Conservation (phyloP, 1,140 invertebrate species). For the Plodia interpunctella region DNA sequence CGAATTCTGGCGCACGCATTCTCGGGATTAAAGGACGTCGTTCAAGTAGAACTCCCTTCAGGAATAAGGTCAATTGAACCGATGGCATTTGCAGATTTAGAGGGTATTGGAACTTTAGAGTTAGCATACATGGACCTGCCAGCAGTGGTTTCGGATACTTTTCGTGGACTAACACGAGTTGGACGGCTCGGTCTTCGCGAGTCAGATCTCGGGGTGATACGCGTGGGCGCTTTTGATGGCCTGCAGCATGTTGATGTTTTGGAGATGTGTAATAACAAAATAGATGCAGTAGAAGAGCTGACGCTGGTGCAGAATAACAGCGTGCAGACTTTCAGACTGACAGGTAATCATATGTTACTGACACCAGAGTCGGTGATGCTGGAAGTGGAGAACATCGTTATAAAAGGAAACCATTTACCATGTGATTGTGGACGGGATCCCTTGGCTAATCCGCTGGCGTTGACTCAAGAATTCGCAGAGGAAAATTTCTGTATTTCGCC, state of each 20-base stretch:
- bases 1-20: constrained; percentile 86
- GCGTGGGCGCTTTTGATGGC: constrained; percentile 84
- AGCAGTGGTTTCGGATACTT: constrained; percentile 83
- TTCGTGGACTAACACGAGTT: constrained; percentile 85
- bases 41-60: constrained; percentile 85
- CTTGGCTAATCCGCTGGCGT: constrained; percentile 83
- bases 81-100: constrained; percentile 88
- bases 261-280: constrained; percentile 89
- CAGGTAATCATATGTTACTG: constrained; percentile 89
- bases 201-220: constrained; percentile 86
- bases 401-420: constrained; percentile 87
- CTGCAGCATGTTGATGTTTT: constrained; percentile 82
- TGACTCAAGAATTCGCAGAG: constrained; percentile 84
- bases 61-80: constrained; percentile 85
- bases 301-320: constrained; percentile 82
- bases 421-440: constrained; percentile 89
- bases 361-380: constrained; percentile 81
- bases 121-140: constrained; percentile 89
- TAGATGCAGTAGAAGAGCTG: constrained; percentile 86
- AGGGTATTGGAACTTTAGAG: constrained; percentile 86
- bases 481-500: constrained; percentile 91
- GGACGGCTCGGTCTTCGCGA: constrained; percentile 86
- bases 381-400: constrained; percentile 82
- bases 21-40: constrained; percentile 87
- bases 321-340: constrained; percentile 83